phyloP scores from a whole-genome alignment of 2,113 vertebrate genomes.

The Polypterus bichir region DNA sequence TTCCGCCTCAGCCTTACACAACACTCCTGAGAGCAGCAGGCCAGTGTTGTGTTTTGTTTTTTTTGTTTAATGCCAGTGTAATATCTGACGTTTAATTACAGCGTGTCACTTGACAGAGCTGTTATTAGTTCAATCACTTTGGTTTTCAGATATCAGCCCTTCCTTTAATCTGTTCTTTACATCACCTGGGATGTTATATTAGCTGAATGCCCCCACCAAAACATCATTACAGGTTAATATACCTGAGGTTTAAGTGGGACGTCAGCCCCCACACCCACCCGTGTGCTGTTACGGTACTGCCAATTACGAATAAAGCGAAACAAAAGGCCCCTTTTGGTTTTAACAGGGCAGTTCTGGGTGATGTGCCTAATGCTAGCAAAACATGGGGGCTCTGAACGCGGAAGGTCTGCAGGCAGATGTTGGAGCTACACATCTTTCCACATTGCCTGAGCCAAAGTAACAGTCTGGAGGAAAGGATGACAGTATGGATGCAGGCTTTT shows the following conservation, averaged over 20 bases:
- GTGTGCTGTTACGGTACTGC: neutral
- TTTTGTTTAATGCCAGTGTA: constrained; percentile 19
- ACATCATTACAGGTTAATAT: too few species aligned
- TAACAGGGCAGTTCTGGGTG: too few species aligned
- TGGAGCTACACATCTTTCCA: constrained; percentile 33
- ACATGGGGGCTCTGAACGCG: too few species aligned
- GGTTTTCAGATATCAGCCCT: constrained; percentile 12
- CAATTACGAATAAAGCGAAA: neutral
- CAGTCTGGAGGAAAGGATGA: constrained; percentile 8
- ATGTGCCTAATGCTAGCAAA: too few species aligned
- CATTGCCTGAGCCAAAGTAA: constrained; percentile 20
- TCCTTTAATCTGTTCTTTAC: too few species aligned
- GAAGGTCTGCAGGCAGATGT: too few species aligned
- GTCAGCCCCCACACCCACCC: too few species aligned
- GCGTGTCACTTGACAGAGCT: constrained; percentile 16
- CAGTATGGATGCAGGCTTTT: neutral
- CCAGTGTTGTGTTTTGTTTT: neutral
- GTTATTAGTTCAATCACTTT: constrained; percentile 29
- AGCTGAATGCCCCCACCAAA: too few species aligned
- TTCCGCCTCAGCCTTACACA: too few species aligned
- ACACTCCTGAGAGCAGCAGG: too few species aligned
- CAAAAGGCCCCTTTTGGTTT: neutral
- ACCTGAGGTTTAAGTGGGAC: too few species aligned
- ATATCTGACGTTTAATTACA: constrained; percentile 31
- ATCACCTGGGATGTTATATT: too few species aligned